Evolutionary conservation across 2,797 vertebrate genomes (phyloP).

Genomic region (Takifugu ocellatus): DNA sequence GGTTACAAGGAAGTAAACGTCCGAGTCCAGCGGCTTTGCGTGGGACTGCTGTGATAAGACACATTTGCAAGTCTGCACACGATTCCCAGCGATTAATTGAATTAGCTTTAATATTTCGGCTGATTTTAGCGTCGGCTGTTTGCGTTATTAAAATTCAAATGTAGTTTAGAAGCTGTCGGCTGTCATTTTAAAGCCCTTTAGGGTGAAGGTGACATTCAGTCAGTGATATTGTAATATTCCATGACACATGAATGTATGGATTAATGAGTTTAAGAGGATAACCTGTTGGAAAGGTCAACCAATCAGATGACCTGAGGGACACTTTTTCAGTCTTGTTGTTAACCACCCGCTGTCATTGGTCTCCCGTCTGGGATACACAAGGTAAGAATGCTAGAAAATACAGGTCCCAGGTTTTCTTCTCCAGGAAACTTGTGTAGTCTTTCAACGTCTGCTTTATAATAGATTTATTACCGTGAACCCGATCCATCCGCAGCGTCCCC

Average conservation of each 20-base stretch:
- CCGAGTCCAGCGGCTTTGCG: too few relatives aligned
- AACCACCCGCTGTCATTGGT: conserved; percentile 25
- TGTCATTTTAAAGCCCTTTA: conserved; percentile 12
- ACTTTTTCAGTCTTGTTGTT: conserved; percentile 47
- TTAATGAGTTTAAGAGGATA: conserved; percentile 71
- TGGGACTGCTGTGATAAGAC: too few relatives aligned
- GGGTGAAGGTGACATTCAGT: conserved; percentile 28
- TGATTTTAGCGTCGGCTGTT: not conserved
- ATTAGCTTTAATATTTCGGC: not conserved
- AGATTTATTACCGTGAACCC: too few relatives aligned
- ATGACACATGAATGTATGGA: conserved; percentile 73
- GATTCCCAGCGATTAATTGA: too few relatives aligned
- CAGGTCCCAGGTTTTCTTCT: not conserved
- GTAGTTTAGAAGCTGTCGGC: too few relatives aligned
- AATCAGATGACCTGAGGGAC: conserved; percentile 51
- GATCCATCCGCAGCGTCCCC: too few relatives aligned
- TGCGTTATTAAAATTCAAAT: too few relatives aligned
- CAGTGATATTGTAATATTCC: conserved; percentile 31
- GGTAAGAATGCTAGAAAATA: conserved; percentile 41
- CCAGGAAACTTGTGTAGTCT: not conserved
- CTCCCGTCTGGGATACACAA: conserved; percentile 33
- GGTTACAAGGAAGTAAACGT: too few relatives aligned
- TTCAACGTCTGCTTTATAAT: too few relatives aligned
- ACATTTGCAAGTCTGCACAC: too few relatives aligned
- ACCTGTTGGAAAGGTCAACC: conserved; percentile 67